phyloP scores from a whole-genome alignment of 2,888 invertebrate species.

The Caenorhabditis sp. region DNA sequence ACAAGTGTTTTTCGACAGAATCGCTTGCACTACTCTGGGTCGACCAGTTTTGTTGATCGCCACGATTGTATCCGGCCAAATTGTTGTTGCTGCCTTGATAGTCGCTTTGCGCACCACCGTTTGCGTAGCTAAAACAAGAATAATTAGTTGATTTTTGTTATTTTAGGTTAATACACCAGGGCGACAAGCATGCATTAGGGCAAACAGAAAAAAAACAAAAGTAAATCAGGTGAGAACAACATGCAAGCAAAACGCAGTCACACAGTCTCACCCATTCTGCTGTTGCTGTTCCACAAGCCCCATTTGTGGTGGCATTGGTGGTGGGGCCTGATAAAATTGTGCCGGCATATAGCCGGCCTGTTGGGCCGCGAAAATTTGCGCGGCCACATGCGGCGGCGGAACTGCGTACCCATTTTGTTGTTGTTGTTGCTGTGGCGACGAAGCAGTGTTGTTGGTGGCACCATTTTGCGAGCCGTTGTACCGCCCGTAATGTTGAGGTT shows the following conservation, averaged over 20 bases:
- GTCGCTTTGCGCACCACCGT: neutral
- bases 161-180: too few relatives aligned
- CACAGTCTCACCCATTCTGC: conserved; percentile 40
- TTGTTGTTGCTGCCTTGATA: neutral
- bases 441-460: neutral
- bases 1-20: conserved; percentile 66
- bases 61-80: neutral
- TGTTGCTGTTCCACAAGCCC: neutral
- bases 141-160: neutral
- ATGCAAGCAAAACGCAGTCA: conserved; percentile 20
- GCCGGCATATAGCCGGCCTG: conserved; percentile 15
- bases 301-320: conserved; percentile 10
- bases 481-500: neutral
- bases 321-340: conserved; percentile 16
- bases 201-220: conserved; percentile 12
- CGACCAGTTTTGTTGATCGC: neutral
- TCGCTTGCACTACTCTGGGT: neutral
- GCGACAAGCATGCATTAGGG: neutral
- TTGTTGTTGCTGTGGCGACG: conserved; percentile 7
- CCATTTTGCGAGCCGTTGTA: neutral
- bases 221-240: conserved; percentile 4
- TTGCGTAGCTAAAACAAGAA: neutral
- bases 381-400: conserved; percentile 19
- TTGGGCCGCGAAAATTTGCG: conserved; percentile 27
- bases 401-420: conserved; percentile 34